Conservation (phyloP, 2,888 invertebrate genomes). For the Ypsolopha scabrella region DNA sequence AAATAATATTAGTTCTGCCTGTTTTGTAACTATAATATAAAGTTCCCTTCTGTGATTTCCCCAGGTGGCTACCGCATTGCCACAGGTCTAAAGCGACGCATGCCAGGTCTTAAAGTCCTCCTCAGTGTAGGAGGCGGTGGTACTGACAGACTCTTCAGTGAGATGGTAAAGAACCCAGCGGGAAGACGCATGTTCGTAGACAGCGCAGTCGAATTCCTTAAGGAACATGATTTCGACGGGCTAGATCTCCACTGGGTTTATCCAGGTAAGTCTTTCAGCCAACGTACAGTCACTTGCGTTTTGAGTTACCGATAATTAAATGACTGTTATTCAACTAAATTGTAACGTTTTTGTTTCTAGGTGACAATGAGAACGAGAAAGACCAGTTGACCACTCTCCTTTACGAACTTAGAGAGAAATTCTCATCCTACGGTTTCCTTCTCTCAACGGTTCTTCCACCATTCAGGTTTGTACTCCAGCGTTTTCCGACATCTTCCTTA, state of each 20-base stretch:
- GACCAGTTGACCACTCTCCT: conserved; percentile 66
- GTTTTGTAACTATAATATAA: too few species aligned
- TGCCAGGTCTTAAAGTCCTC: conserved; percentile 76
- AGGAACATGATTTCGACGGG: conserved; percentile 82
- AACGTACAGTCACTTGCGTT: not conserved
- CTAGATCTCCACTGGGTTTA: conserved; percentile 86
- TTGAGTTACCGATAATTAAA: not conserved
- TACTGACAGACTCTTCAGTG: conserved; percentile 70
- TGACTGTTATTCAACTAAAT: too few species aligned
- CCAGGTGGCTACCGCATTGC: conserved; percentile 80
- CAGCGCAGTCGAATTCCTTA: conserved; percentile 74
- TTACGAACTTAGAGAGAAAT: conserved; percentile 72
- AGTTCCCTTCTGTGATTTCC: not conserved
- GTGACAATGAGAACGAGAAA: conserved; percentile 54
- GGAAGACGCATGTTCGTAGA: conserved; percentile 71
- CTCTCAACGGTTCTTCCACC: conserved; percentile 72
- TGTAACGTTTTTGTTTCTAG: not conserved
- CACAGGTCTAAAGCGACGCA: conserved; percentile 74
- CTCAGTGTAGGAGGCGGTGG: conserved; percentile 82
- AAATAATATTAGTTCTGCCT: too few species aligned
- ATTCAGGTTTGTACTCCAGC: conserved; percentile 44
- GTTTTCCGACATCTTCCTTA: too few species aligned
- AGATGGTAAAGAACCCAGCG: conserved; percentile 69
- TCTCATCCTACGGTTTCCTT: conserved; percentile 67
- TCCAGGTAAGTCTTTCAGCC: conserved; percentile 61